Evolutionary conservation across 1,140 invertebrate genomes (phyloP).

Genomic region (Pantala flavescens): DNA sequence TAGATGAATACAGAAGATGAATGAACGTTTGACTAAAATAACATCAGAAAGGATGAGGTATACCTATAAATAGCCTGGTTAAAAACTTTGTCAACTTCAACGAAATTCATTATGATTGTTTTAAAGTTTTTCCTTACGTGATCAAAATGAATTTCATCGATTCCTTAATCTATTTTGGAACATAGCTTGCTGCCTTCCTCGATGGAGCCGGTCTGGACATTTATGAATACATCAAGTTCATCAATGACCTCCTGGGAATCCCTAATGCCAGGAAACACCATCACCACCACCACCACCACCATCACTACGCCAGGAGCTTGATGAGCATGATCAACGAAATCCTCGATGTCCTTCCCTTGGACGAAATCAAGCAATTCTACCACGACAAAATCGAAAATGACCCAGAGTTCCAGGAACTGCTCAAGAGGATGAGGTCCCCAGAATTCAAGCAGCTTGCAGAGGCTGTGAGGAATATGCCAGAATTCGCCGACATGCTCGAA

Average conservation of each 20-base stretch:
- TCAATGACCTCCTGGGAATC: slow-evolving; percentile 25
- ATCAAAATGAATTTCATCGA: no score
- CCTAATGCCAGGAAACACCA: not conserved
- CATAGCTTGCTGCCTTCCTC: not conserved
- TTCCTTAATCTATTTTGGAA: no score
- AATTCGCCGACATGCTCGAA: slow-evolving; percentile 24
- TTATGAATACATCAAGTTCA: slow-evolving; percentile 24
- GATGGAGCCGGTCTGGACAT: slow-evolving; percentile 25
- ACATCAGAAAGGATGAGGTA: no score
- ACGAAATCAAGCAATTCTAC: slow-evolving; percentile 26
- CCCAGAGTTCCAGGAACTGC: slow-evolving; percentile 22
- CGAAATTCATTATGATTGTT: no score
- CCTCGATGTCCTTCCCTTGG: slow-evolving; percentile 24
- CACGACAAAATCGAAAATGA: slow-evolving; percentile 25
- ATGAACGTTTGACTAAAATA: no score
- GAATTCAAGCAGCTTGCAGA: slow-evolving; percentile 24
- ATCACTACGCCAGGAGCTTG: slow-evolving; percentile 13
- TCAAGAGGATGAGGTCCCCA: slow-evolving; percentile 20
- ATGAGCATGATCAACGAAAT: slow-evolving; percentile 22
- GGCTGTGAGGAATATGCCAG: slow-evolving; percentile 20
- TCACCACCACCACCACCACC: slow-evolving; percentile 19
- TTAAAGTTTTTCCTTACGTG: no score
- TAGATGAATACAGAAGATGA: no score
- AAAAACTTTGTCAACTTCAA: no score
- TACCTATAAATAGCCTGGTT: no score